These are phyloP conservation scores for Tyto alba DNA, from an alignment of 2,113 vertebrate species.

Conservation along the genomic window DNA sequence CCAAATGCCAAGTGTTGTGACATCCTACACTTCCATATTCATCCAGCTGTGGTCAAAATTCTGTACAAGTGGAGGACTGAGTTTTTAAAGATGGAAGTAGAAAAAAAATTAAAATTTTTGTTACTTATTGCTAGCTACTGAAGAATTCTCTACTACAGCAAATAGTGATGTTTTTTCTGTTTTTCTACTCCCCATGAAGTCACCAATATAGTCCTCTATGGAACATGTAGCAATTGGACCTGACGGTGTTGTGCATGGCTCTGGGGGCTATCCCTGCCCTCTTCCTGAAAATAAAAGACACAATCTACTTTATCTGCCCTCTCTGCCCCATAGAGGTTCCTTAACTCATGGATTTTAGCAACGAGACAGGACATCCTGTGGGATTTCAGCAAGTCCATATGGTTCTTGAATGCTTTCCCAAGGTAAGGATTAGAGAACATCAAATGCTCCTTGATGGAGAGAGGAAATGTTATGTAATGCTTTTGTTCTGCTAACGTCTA, in stretches of 20 bases:
- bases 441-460: constrained; percentile 20
- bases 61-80: background rate
- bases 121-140: background rate
- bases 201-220: background rate
- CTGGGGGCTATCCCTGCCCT: background rate
- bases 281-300: background rate
- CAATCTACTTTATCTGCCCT: background rate
- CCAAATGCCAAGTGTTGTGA: background rate
- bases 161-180: background rate
- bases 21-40: background rate
- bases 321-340: background rate
- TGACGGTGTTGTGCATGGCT: background rate
- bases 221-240: background rate
- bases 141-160: background rate
- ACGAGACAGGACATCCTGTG: background rate
- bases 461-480: constrained; percentile 64
- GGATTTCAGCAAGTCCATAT: constrained; percentile 24
- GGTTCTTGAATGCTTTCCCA: constrained; percentile 48
- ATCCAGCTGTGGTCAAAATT: background rate
- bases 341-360: background rate
- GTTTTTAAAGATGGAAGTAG: background rate
- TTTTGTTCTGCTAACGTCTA: constrained; percentile 65
- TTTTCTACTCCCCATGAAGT: background rate
- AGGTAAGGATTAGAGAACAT: constrained; percentile 63
- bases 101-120: background rate